Percentiles rank a stretch among this genome's conserved stretches.
Evolutionary conservation across 2,797 vertebrate species (phyloP).

Genomic region (Crax fasciolata): DNA sequence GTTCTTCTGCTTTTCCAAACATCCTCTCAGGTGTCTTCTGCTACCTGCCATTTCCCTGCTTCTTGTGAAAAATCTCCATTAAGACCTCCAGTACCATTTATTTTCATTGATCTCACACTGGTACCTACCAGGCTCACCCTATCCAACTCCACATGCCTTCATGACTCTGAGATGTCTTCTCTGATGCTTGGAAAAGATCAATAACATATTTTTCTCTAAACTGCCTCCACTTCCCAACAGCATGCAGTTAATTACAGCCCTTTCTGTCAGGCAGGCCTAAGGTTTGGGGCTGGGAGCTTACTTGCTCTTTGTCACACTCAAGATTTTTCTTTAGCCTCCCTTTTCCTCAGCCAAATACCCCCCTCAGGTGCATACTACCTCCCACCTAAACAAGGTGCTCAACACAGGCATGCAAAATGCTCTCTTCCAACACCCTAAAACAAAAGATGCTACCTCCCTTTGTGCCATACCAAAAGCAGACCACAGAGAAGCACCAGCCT

Average conservation of each 20-base stretch:
- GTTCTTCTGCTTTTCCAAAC: not conserved
- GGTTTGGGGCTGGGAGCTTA: not conserved
- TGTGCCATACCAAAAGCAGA: not conserved
- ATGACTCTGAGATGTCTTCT: not conserved
- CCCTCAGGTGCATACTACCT: not conserved
- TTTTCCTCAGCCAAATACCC: not conserved
- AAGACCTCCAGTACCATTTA: not conserved
- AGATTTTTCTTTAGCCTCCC: not conserved
- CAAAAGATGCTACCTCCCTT: not conserved
- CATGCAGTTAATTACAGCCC: not conserved
- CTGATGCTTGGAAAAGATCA: not conserved
- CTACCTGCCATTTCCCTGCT: not conserved
- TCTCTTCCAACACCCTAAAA: not conserved
- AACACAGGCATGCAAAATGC: not conserved
- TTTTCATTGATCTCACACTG: not conserved
- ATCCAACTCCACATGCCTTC: not conserved
- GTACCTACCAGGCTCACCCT: not conserved
- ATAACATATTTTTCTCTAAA: not conserved
- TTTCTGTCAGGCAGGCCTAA: not conserved
- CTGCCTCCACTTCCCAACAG: not conserved
- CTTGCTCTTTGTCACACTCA: not conserved
- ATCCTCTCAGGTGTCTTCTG: not conserved
- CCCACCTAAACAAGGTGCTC: not conserved
- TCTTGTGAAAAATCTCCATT: not conserved
- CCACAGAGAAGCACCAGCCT: not conserved